Conservation (phyloP, 2,888 invertebrate species). For the Chloroclystis v-ata region DNA sequence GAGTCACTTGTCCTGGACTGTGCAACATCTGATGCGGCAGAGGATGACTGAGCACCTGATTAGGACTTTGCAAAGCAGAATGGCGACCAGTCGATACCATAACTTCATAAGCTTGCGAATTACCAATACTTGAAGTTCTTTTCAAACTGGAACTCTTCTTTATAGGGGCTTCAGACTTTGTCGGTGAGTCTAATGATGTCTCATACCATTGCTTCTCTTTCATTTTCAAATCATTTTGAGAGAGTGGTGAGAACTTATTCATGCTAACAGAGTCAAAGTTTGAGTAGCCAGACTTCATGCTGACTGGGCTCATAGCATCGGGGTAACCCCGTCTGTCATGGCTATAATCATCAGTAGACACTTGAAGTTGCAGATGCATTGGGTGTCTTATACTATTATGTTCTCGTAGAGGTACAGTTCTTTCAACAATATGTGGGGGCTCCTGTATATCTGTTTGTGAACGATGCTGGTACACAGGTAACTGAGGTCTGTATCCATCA, state of each 20-base stretch:
- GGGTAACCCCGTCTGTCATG: slow-evolving; percentile 54
- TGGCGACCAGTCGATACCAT: slow-evolving; percentile 67
- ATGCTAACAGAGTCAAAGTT: slow-evolving; percentile 66
- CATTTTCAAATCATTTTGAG: slow-evolving; percentile 59
- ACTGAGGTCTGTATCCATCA: slow-evolving; percentile 53
- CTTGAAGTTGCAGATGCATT: slow-evolving; percentile 64
- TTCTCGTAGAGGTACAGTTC: slow-evolving; percentile 59
- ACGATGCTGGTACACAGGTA: slow-evolving; percentile 57
- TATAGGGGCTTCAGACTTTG: slow-evolving; percentile 53
- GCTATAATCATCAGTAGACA: slow-evolving; percentile 64
- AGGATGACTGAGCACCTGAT: slow-evolving; percentile 53
- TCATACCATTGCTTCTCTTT: slow-evolving; percentile 84
- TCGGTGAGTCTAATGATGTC: slow-evolving; percentile 80
- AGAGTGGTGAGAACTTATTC: slow-evolving; percentile 66
- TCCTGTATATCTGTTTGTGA: slow-evolving; percentile 70
- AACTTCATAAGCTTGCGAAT: slow-evolving; percentile 70
- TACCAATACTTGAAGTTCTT: slow-evolving; percentile 76
- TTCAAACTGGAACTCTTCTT: slow-evolving; percentile 70
- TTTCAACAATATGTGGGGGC: slow-evolving; percentile 52
- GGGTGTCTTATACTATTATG: slow-evolving; percentile 59
- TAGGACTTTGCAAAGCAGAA: slow-evolving; percentile 66
- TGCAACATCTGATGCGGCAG: slow-evolving; percentile 38
- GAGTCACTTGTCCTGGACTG: slow-evolving; percentile 48
- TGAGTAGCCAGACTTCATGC: slow-evolving; percentile 65
- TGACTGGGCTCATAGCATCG: slow-evolving; percentile 63